Percentiles rank a stretch among this genome's conserved stretches.
Conservation (phyloP, 2,888 invertebrate species). For the Chymomyza caudatula region DNA sequence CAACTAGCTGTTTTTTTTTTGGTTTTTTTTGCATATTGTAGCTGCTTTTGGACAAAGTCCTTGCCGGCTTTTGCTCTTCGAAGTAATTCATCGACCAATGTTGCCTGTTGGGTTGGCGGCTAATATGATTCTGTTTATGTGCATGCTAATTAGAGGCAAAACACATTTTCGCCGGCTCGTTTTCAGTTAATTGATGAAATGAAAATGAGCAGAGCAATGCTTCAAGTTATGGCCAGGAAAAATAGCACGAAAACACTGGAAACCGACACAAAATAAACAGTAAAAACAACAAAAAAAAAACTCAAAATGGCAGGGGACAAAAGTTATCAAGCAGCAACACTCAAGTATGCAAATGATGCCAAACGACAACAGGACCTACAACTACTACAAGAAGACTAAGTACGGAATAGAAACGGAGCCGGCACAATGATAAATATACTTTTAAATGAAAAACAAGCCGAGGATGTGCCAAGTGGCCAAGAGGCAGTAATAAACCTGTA, state of each 20-base stretch:
- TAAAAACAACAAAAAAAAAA: constrained; percentile 35
- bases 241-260: neutral
- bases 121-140: constrained; percentile 72
- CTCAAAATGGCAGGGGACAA: neutral
- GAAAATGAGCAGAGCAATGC: constrained; percentile 48
- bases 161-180: constrained; percentile 63
- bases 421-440: constrained; percentile 62
- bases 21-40: constrained; percentile 34
- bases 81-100: neutral
- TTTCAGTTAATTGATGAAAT: constrained; percentile 66
- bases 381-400: neutral
- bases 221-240: neutral
- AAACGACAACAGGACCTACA: neutral
- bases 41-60: constrained; percentile 47
- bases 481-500: constrained; percentile 30
- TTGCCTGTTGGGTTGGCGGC: constrained; percentile 6
- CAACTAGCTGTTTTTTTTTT: neutral
- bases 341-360: constrained; percentile 43
- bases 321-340: constrained; percentile 48
- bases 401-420: constrained; percentile 2
- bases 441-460: constrained; percentile 59
- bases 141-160: constrained; percentile 68
- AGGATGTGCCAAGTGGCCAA: constrained; percentile 10
- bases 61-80: constrained; percentile 1
- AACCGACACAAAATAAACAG: neutral